Base-by-base conservation (phyloP, 2,797 vertebrate species). In the Okamejei kenojei region DNA sequence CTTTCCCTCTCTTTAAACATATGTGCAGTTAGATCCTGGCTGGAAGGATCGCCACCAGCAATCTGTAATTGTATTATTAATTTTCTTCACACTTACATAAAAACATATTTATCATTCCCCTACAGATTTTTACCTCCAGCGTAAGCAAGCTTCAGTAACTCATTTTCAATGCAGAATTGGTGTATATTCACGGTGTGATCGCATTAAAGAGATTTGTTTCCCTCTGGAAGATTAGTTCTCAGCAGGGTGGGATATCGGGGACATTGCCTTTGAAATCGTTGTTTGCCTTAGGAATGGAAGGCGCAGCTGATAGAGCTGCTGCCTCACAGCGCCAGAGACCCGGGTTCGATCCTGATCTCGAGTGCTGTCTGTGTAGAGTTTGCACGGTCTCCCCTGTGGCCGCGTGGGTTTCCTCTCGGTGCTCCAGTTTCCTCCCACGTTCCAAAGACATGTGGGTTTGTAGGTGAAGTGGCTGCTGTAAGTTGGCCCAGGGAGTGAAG, bases 141-240 rank as follows among this genome's bases (percentile, higher is more conserved):
- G 45, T 45, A 26, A 58, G 11, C 58, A 58, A 7, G 5, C 58
- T 68, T 8, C 63, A 88, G 35, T 88, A 35, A 88, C 32, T 88
- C 32, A 88, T 88, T 35, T 21, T 88, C 84, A 65, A 32, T 32
- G 13, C 61, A 65, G 93, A 94, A 94, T 71, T 94, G 93, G 29
- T 84, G 90, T 93, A 93, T 93, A 93, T 88, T 77, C 94, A 71
- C 32, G 7, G 29, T 80, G 73, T 93, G 61, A 76, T 76, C 93
- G n/a, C 76, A 93, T 76, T 35, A 32, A 73, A 45, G 68, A 35
- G 19, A 88, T n/a, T 32, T 88, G 19, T 35, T 35, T 21, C 45
- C 71, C 29, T 29, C 1, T 26, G 71, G 3, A 82, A 11, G 21
- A 26, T 58, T 10, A 88, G n/a, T 58, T 29, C 54, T 61, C 21